Base-by-base conservation (phyloP, 2,888 invertebrate genomes). In the Hanleya hanleyi region DNA sequence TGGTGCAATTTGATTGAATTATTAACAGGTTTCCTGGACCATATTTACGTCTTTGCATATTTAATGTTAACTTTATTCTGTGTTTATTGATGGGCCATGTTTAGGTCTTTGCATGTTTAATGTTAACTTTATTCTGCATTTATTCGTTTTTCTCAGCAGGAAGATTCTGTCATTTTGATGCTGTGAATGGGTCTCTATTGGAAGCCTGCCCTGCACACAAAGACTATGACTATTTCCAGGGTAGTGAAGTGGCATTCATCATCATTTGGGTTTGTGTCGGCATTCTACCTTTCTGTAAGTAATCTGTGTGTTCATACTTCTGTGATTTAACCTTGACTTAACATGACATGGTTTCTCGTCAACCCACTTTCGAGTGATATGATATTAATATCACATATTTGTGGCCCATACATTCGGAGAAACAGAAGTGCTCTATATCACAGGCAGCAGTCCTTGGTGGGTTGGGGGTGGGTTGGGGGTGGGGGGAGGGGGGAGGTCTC, bases 171-270 rank as follows among this genome's bases (percentile, higher is more conserved):
- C 98, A 97, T 87, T 97, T 97, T 0, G 94, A 94, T 91, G 98
- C 98, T 88, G 92, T 98, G 6, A 96, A 96, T 88, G 94, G 96
- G 0, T 94, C 95, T 0, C 93, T 94, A 72, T 92, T 99, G 79
- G 96, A 97, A 78, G 95, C 96, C 0, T 99, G 99, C 91, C 95
- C 95, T 81, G 95, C 96, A 81, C 93, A 98, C 47, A 94, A 94
- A 81, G 96, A 97, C 72, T 97, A 96, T 87, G 98, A 99, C 90
- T 98, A 98, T 91, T 91, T 91, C 81, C 85, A 88, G 50, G 98
- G 98, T 32, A 98, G 97, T 85, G 98, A 99, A 90, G 93, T 98
- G 73, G 96, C 97, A n/a, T 99, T 96, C 92, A 98, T 99, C 86
- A 97, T 97, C 91, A 96, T 95, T 0, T 98, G 98, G 88, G 93